Conservation (phyloP, 2,888 invertebrate genomes). For the Apotomis capreana region DNA sequence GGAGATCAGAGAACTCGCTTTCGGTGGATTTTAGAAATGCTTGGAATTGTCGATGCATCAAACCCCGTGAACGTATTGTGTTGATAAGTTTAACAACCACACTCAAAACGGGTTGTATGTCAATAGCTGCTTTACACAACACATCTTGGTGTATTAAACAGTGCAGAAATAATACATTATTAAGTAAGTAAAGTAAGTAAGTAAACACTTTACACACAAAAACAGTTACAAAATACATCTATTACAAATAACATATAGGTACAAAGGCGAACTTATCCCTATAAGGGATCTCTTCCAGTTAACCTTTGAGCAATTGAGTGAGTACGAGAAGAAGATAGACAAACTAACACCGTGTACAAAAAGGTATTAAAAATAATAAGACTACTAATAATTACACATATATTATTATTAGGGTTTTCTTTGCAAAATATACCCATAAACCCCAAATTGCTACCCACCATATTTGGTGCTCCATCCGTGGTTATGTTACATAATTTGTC, state of each 20-base stretch:
- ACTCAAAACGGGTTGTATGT: constrained; percentile 41
- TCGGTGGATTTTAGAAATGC: constrained; percentile 42
- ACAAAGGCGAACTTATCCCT: too few species aligned
- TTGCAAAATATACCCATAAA: constrained; percentile 43
- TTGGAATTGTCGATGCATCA: constrained; percentile 43
- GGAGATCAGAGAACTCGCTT: constrained; percentile 43
- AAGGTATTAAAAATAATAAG: too few species aligned
- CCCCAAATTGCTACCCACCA: constrained; percentile 44
- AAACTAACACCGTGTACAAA: too few species aligned
- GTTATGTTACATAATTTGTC: constrained; percentile 43
- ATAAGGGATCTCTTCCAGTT: too few species aligned
- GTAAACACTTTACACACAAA: too few species aligned
- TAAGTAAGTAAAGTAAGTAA: too few species aligned
- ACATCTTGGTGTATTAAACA: constrained; percentile 44
- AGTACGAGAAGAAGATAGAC: too few species aligned
- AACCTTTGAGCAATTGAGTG: too few species aligned
- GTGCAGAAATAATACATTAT: constrained; percentile 43
- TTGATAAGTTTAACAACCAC: constrained; percentile 42
- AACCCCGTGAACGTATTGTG: constrained; percentile 42
- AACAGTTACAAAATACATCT: too few species aligned
- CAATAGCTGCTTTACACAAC: constrained; percentile 42
- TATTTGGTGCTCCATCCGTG: constrained; percentile 44
- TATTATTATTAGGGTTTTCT: constrained; percentile 32
- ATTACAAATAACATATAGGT: too few species aligned
- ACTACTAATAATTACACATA: too few species aligned